Evolutionary conservation across 2,113 vertebrate species (phyloP), one percentile per base, ranked within the genome.

Genomic region (Marmota flaviventris): DNA sequence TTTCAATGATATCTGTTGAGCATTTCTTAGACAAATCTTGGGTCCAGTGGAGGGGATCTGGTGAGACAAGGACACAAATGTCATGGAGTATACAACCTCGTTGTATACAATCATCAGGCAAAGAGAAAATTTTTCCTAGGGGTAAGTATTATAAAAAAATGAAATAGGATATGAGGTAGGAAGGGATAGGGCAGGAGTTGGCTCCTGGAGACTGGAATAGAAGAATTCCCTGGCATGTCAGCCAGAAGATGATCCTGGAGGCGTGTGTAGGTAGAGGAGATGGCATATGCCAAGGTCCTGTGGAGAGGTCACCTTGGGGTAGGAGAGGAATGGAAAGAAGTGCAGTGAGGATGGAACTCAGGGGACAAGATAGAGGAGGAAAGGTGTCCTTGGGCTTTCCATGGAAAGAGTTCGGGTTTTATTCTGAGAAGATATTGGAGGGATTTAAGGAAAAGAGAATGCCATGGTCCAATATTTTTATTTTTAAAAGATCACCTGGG

Each of bases 401-500:
- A 2, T 3, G 42, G 77, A 83, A 83, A 48, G 83, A 56, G 32
- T 82, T 75, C 12, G 34, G 42, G 78, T 89, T 91, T 91, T 79
- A 77, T 93, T 90, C 45, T 22, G 39, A 87, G 92, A 86, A 76
- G 73, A 53, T 56, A 17, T 32, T 78, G 42, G 73, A 61, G 45
- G 88, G 78, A 20, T 77, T 63, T 70, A 67, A 83, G 56, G n/a
- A 65, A 65, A 70, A 93, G 61, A 88, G 85, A 93, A 76, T 96
- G 89, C 39, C n/a, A 53, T 6, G 58, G 37, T 70, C 78, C 56
- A 78, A 70, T 96, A 39, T 93, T 96, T 42, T 45, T 94, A 83
- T 86, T 95, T 91, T 88, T 25, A 78, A 94, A 95, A 96, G 94
- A 89, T 90, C n/a, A 29, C 73, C 87, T 87, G 90, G 70, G 61